Evolutionary conservation across 1,140 invertebrate species (phyloP).

Genomic region (Dermatophagoides farinae): DNA sequence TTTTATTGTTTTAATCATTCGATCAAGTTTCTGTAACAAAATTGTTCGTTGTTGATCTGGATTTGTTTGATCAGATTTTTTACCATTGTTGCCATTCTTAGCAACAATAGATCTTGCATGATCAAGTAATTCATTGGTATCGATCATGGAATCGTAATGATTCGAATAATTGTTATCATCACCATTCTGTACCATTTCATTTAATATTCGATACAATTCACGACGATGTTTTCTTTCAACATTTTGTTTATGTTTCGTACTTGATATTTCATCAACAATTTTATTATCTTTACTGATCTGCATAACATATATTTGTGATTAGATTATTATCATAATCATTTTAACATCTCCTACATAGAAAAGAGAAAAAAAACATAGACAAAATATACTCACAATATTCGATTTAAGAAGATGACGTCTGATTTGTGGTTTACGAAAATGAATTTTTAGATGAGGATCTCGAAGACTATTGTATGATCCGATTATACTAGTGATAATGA

Average conservation of each 20-base stretch:
- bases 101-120: not conserved
- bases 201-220: not conserved
- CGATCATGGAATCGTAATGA: not conserved
- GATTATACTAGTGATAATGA: not conserved
- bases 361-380: not conserved
- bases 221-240: not conserved
- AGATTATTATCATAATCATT: not conserved
- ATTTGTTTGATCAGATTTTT: not conserved
- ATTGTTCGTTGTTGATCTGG: not conserved
- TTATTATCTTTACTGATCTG: slow-evolving; percentile 3
- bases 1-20: slow-evolving; percentile 1
- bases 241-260: not conserved
- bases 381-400: not conserved
- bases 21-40: not conserved
- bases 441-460: slow-evolving; percentile 11
- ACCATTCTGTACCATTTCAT: not conserved
- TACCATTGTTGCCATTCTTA: not conserved
- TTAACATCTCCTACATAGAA: not conserved
- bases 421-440: slow-evolving; percentile 1
- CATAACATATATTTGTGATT: not conserved
- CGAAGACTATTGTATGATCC: slow-evolving; percentile 9
- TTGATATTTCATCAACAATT: slow-evolving; percentile 2
- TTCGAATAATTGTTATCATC: no score
- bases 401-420: slow-evolving; percentile 1
- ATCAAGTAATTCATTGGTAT: not conserved